Conservation (phyloP, 2,888 invertebrate species). For the Xiphydria camelus region DNA sequence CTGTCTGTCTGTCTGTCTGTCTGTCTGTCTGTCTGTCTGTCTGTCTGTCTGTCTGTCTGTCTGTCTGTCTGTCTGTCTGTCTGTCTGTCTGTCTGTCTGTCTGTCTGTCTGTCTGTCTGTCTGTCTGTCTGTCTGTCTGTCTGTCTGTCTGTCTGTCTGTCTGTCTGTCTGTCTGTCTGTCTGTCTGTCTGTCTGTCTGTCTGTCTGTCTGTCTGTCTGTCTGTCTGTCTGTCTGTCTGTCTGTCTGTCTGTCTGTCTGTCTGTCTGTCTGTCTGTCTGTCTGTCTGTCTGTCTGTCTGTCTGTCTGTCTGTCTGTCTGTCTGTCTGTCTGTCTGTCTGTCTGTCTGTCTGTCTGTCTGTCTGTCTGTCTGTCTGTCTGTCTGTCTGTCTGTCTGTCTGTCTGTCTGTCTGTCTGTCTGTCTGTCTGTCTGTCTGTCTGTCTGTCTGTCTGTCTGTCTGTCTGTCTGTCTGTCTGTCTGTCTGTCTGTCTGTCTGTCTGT, state of each 20-base stretch:
- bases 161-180: neutral
- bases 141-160: neutral
- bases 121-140: neutral
- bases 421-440: too few relatives aligned
- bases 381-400: too few relatives aligned
- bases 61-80: neutral
- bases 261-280: neutral
- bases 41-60: neutral
- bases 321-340: too few relatives aligned
- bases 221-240: neutral
- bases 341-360: too few relatives aligned
- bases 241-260: neutral
- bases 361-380: too few relatives aligned
- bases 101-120: neutral
- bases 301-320: too few relatives aligned
- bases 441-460: too few relatives aligned
- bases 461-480: too few relatives aligned
- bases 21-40: neutral
- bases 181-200: neutral
- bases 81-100: neutral
- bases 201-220: neutral
- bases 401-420: too few relatives aligned
- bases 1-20: neutral
- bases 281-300: too few relatives aligned
- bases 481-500: too few relatives aligned